Base-by-base conservation (phyloP, 1,140 invertebrate genomes). In the Triops longicaudatus region DNA sequence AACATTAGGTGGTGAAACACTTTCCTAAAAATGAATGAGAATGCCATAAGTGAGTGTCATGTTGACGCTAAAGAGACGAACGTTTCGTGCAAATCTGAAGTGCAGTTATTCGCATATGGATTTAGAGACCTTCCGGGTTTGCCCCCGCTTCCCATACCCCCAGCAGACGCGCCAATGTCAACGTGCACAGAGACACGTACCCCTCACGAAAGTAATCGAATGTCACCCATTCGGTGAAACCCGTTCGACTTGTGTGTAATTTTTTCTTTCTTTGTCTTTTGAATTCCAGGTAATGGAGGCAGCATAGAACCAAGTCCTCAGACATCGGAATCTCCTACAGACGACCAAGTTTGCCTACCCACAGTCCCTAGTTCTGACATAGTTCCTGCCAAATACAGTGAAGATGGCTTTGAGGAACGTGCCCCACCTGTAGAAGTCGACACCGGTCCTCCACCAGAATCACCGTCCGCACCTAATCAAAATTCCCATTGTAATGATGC, bases 151-250 rank as follows among this genome's bases (percentile, higher is more conserved):
- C 50, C 50, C 50, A 22, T 9, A 63, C 50, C 50, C 50, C 50
- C 50, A 63, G 50, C 50, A 63, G 50, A 63, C 50, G 50, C 50
- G 50, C 50, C 50, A 63, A 63, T 63, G 50, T 63, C 50, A 63
- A 63, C 50, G 50, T 63, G 50, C 22, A 2, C 50, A 63, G 50
- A 14, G 22, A 4, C 50, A 63, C 50, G 50, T 63, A 63, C 50
- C 50, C 50, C 50, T 14, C 50, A 63, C 50, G 50, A 63, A 63
- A 63, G 50, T 63, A 63, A 63, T 63, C 14, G 22, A 63, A 3
- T 63, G 17, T 22, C 22, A 11, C 22, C 14, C 17, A 22, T n/a
- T 63, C 14, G 31, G 31, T 7, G 31, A 37, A 37, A 37, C 31
- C 7, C 31, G 31, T 37, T 37, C 7, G 7, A 37, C 31, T 2